Evolutionary conservation across 1,140 invertebrate genomes (phyloP), one percentile per base, ranked within the genome.

Genomic region (Augochlora pura): DNA sequence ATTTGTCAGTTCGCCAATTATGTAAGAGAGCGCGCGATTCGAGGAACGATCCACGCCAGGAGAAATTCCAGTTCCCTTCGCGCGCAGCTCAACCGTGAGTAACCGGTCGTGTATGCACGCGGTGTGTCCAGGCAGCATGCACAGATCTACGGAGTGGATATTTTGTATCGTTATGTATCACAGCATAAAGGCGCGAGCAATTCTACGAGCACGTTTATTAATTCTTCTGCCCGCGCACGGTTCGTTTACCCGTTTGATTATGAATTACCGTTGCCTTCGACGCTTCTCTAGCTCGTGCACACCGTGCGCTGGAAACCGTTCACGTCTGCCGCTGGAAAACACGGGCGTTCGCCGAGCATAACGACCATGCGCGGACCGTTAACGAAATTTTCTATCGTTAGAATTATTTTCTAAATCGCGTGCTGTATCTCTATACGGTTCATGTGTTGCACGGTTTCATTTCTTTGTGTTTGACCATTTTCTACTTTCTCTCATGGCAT

Each of bases 11-110:
- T 78, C 42, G 46, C 59, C 23, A 72, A 78, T 78, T 78, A 65
- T 32, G 23, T 18, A 42, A 65, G 49, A 21, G 49, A 12, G 6
- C 12, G 32, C 25, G 63, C 21, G 63, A 66, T 25, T 75, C 39
- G 42, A n/a, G 16, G 60, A 74, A 78, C 68, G 60, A 85, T 81
- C 74, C 62, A 49, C 70, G 66, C 62, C 66, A 39, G 16, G 25
- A 85, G 57, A 39, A 82, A 82, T 86, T 85, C 66, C 60, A 65
- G 77, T 78, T 85, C 42, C 74, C 39, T 64, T 77, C 59, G 46
- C 46, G 42, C 42, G 25, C 23, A 6, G 54, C 49, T 32, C 21
- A 39, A 10, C 32, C 6, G 4, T 67, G 12, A 54, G n/a, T 59
- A 63, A 72, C 60, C 59, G 62, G 60, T 65, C 60, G 25, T 62